Percentiles rank a stretch among this genome's conserved stretches.
Conservation (phyloP, 1,140 invertebrate species). For the Zaprionus kolodkinae region DNA sequence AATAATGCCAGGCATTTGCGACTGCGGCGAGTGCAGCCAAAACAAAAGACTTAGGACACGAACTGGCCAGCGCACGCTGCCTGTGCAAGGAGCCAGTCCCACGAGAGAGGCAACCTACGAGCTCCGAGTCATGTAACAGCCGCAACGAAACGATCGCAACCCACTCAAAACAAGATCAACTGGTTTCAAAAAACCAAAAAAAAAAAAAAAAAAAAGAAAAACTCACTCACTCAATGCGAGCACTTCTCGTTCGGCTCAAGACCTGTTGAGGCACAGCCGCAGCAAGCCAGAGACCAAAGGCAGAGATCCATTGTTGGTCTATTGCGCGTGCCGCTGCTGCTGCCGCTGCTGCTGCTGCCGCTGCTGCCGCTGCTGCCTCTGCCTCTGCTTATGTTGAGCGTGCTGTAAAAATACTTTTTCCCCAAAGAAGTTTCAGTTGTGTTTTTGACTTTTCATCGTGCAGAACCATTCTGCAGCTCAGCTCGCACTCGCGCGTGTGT, state of each 20-base stretch:
- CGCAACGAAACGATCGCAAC: slow-evolving; percentile 24
- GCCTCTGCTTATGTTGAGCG: slow-evolving; percentile 6
- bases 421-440: slow-evolving; percentile 79
- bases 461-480: slow-evolving; percentile 69
- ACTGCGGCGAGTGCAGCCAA: slow-evolving; percentile 53
- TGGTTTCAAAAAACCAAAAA: slow-evolving; percentile 55
- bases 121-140: slow-evolving; percentile 29
- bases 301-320: slow-evolving; percentile 59
- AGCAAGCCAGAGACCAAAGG: not conserved
- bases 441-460: slow-evolving; percentile 80
- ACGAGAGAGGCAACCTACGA: not conserved
- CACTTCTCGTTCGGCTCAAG: slow-evolving; percentile 41
- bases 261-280: slow-evolving; percentile 48
- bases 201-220: too few species aligned
- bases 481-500: slow-evolving; percentile 9
- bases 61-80: slow-evolving; percentile 49
- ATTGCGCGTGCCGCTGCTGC: slow-evolving; percentile 69
- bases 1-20: slow-evolving; percentile 72
- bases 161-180: slow-evolving; percentile 75
- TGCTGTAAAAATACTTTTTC: slow-evolving; percentile 79
- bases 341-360: too few species aligned
- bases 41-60: slow-evolving; percentile 82
- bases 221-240: slow-evolving; percentile 66
- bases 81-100: slow-evolving; percentile 51
- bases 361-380: slow-evolving; percentile 14